Evolutionary conservation across 2,113 vertebrate species (phyloP).

Genomic region (Sitta europaea): DNA sequence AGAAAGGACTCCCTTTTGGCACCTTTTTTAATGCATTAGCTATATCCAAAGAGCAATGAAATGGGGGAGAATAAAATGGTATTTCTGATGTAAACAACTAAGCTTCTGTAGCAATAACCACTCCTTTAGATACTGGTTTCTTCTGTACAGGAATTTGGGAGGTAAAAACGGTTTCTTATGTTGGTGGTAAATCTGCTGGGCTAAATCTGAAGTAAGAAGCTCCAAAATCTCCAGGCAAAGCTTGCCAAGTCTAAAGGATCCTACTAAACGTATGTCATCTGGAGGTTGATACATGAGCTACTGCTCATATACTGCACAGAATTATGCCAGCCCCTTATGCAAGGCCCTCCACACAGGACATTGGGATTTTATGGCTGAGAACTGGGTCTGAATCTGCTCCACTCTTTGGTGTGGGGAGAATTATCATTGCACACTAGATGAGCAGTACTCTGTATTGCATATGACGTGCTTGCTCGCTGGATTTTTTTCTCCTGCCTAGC

Average conservation of each 20-base stretch:
- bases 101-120: neutral
- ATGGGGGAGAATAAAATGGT: conserved; percentile 18
- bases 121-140: neutral
- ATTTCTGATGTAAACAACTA: neutral
- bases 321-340: neutral
- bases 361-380: neutral
- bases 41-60: conserved; percentile 4
- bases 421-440: neutral
- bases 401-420: neutral
- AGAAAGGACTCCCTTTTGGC: conserved; percentile 35
- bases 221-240: neutral
- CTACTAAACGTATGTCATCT: neutral
- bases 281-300: neutral
- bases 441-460: neutral
- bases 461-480: neutral
- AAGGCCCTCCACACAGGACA: neutral
- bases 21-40: neutral
- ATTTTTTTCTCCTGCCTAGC: neutral
- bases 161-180: neutral
- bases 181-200: neutral
- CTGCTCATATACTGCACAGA: neutral
- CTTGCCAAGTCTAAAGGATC: neutral
- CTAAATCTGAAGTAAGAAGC: conserved; percentile 13
- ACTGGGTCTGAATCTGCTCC: neutral
- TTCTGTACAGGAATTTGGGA: neutral